Base-by-base conservation (phyloP, 53 echinoderm and acorn worm species). In the Astropecten irregularis region DNA sequence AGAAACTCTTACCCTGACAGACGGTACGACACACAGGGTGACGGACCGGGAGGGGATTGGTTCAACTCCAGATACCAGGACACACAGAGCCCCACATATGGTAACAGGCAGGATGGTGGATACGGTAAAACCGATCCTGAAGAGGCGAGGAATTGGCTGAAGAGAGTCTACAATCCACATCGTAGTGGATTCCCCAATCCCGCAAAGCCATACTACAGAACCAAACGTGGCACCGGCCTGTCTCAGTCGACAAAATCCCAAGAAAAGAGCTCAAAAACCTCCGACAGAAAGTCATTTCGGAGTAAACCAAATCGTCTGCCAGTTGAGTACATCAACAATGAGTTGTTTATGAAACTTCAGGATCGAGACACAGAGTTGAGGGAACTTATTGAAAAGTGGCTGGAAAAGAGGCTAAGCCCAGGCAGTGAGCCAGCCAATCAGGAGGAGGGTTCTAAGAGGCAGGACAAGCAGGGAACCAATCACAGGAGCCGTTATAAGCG, bases 401-500 rank as follows among this genome's bases (percentile, higher is more conserved):
- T n/a, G n/a, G n/a, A n/a, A n/a, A n/a, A n/a, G n/a, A n/a, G n/a
- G n/a, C n/a, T n/a, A n/a, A n/a, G n/a, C n/a, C n/a, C n/a, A n/a
- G n/a, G n/a, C n/a, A n/a, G 20, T 53, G 11, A 4, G 53, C 8
- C 11, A 10, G 53, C 4, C 15, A 53, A 13, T 13, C 15, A 46
- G 47, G 47, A 9, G 47, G 47, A 46, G 14, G 14, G 14, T 14
- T 46, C 47, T 8, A 46, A 46, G 3, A 53, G 15, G 53, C 9
- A 4, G n/a, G 20, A 53, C 9, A 53, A 9, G 18, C 53, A 18
- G 53, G 16, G 53, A 19, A 3, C n/a, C n/a, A n/a, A n/a, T n/a
- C n/a, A 9, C 14, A 7, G 14, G 47, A 14, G 14, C 8, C 58
- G 92, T 66, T 10, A 13, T 10, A n/a, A 36, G 40, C 84, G 97